Base-by-base conservation (phyloP, 2,113 vertebrate genomes). In the Cinclus cinclus region DNA sequence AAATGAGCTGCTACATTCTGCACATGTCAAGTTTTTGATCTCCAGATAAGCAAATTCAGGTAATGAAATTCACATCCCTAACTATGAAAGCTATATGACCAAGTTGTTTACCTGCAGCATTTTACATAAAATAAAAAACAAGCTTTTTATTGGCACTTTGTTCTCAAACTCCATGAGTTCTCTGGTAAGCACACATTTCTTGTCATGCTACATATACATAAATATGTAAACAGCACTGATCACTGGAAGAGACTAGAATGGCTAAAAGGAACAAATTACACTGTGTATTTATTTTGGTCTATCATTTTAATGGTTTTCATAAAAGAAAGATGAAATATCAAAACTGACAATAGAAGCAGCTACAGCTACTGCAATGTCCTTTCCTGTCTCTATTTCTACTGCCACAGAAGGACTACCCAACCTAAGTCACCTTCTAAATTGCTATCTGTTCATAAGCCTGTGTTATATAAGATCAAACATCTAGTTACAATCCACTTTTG, bases 11-110 rank as follows among this genome's bases (percentile, higher is more conserved):
- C 5, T 92, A 86, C 64, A 94, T 75, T 73, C 20, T 74, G 24
- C 31, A 20, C n/a, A 90, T 5, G 46, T 49, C 22, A 78, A 81
- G 31, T 82, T 97, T 97, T 92, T 93, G 64, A 90, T 90, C 44
- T 94, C 71, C 52, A 80, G 78, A 87, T 95, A 96, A 92, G 76
- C 27, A 94, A 82, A 95, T 94, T 50, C 94, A 52, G 88, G 81
- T 83, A 86, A 49, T 27, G 83, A 93, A 87, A 95, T 96, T 85
- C 93, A 95, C 49, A 83, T 69, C 44, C n/a, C 63, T 90, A 78
- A 95, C 70, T 56, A 68, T 82, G 68, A 95, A 94, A 39, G 9
- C 70, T 92, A 49, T 95, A 82, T 80, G 79, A 81, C 44, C 52
- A 85, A 79, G 33, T 11, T 33, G 16, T 56, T 75, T 91, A 95